phyloP scores from a whole-genome alignment of 1,140 invertebrate species.

The Amphibalanus amphitrite region DNA sequence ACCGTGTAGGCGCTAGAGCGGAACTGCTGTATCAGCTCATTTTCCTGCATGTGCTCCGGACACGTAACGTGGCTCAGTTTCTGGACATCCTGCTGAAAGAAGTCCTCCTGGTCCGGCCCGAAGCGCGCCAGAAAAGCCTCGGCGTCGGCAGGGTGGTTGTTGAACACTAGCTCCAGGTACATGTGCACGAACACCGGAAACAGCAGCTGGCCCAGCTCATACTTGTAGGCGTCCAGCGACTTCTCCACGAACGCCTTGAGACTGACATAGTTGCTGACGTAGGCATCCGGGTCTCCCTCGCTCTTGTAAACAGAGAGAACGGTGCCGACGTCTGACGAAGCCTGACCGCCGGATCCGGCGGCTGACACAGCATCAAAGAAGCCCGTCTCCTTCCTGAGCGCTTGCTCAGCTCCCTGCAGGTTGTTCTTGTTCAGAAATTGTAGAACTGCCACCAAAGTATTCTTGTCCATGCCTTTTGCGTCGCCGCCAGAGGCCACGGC shows the following conservation, averaged over 20 bases:
- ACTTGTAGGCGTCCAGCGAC: slow-evolving; percentile 84
- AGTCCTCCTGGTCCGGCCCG: slow-evolving; percentile 64
- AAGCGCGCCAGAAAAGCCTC: slow-evolving; percentile 34
- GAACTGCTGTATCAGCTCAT: slow-evolving; percentile 76
- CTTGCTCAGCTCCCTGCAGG: too few species aligned
- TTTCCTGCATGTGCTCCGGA: slow-evolving; percentile 72
- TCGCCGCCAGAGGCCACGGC: too few species aligned
- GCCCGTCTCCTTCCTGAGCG: too few species aligned
- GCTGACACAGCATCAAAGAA: slow-evolving; percentile 8
- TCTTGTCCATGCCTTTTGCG: slow-evolving; percentile 35
- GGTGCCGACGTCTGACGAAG: slow-evolving; percentile 58
- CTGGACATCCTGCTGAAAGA: slow-evolving; percentile 69
- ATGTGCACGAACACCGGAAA: slow-evolving; percentile 94
- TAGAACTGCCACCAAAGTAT: slow-evolving; percentile 56
- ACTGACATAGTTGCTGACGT: slow-evolving; percentile 69
- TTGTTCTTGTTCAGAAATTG: slow-evolving; percentile 77
- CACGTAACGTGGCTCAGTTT: slow-evolving; percentile 62
- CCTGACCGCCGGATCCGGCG: slow-evolving; percentile 12
- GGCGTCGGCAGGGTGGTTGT: slow-evolving; percentile 68
- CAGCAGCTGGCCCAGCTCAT: slow-evolving; percentile 75
- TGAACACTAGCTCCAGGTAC: slow-evolving; percentile 84
- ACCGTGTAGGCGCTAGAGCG: slow-evolving; percentile 56
- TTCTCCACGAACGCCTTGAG: slow-evolving; percentile 80
- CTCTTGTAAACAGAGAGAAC: slow-evolving; percentile 71
- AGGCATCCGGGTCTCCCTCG: slow-evolving; percentile 77